Evolutionary conservation across 2,888 invertebrate genomes (phyloP).

Genomic region (Plusia festucae): DNA sequence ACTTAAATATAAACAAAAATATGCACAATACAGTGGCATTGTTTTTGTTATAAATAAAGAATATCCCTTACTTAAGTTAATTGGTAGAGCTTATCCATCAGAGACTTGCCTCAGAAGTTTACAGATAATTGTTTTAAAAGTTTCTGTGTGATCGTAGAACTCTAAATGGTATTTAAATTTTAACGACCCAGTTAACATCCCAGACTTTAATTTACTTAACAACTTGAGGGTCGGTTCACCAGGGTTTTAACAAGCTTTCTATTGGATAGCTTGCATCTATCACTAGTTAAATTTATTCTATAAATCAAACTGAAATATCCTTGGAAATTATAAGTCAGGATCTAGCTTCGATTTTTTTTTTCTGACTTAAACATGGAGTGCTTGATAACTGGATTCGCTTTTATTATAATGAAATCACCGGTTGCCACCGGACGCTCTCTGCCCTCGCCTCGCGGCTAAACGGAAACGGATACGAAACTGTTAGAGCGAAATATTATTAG

Average conservation of each 20-base stretch:
- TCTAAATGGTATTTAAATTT: slow-evolving; percentile 14
- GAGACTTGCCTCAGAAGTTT: neutral
- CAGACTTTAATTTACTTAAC: slow-evolving; percentile 14
- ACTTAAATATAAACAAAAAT: slow-evolving; percentile 2
- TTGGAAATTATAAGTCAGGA: neutral
- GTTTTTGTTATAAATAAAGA: neutral
- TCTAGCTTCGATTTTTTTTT: neutral
- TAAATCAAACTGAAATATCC: neutral
- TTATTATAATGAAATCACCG: slow-evolving; percentile 5
- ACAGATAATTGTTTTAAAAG: slow-evolving; percentile 8
- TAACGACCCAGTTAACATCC: slow-evolving; percentile 10
- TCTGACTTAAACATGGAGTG: neutral
- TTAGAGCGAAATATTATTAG: slow-evolving; percentile 8
- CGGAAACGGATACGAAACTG: slow-evolving; percentile 14
- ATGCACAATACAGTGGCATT: neutral
- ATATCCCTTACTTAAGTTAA: neutral
- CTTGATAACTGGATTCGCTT: slow-evolving; percentile 2
- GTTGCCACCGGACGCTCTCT: slow-evolving; percentile 1
- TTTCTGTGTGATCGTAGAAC: slow-evolving; percentile 1
- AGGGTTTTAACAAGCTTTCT: slow-evolving; percentile 9
- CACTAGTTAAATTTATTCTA: neutral
- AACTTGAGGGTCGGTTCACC: slow-evolving; percentile 11
- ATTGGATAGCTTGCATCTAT: slow-evolving; percentile 4
- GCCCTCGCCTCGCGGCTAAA: neutral
- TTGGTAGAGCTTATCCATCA: slow-evolving; percentile 3